Conservation (phyloP, 2,797 vertebrate genomes). For the Pampus argenteus region DNA sequence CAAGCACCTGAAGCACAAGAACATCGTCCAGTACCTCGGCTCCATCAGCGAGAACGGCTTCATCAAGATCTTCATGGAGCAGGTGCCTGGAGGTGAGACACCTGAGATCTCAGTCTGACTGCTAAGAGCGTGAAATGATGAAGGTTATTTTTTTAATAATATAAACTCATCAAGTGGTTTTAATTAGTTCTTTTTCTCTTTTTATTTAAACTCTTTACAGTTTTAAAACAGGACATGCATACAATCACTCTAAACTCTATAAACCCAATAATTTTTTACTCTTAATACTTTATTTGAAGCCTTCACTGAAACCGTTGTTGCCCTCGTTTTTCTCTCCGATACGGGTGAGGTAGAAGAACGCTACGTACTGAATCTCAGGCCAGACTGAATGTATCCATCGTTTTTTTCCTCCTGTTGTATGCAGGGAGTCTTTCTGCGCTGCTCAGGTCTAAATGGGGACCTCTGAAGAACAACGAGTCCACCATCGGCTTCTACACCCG, state of each 20-base stretch:
- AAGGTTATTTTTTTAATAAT: no score
- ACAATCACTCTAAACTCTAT: not conserved
- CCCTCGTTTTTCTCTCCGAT: not conserved
- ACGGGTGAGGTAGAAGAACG: not conserved
- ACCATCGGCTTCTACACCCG: conserved; percentile 99
- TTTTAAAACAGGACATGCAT: not conserved
- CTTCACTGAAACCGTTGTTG: not conserved
- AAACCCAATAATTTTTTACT: not conserved
- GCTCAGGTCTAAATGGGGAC: conserved; percentile 98
- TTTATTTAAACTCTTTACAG: not conserved
- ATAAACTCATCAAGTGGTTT: not conserved
- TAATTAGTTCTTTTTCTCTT: not conserved
- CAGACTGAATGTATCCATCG: not conserved
- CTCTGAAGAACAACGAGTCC: conserved; percentile 96
- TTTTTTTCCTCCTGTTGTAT: conserved; percentile 28
- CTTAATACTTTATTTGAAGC: no score
- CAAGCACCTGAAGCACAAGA: conserved; percentile 98
- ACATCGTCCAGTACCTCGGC: conserved; percentile 98
- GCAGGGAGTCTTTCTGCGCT: conserved; percentile 97
- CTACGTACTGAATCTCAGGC: conserved; percentile 3
- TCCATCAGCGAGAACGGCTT: conserved; percentile 98
- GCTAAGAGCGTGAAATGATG: not conserved
- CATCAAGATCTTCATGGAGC: conserved; percentile 99
- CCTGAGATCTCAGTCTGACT: not conserved
- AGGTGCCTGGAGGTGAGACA: conserved; percentile 94